A percentile compares a stretch with the other conserved stretches of the same genome.
Conservation (phyloP, 2,888 invertebrate species). For the Aphodius granarius region DNA sequence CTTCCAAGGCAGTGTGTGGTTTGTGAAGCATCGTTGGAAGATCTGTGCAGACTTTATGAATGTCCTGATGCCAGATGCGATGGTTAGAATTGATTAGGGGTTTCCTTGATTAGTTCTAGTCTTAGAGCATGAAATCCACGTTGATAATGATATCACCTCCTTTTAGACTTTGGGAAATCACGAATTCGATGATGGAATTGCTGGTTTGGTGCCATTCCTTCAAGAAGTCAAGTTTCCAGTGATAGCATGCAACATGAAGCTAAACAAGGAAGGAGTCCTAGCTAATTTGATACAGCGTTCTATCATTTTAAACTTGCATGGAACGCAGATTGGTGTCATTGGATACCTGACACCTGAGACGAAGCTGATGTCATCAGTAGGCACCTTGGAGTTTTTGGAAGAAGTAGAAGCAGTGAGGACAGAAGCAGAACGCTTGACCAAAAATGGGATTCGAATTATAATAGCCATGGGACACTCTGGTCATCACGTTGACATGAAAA, state of each 20-base stretch:
- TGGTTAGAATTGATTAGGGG: constrained; percentile 3
- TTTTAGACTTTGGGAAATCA: constrained; percentile 87
- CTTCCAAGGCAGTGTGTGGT: constrained; percentile 89
- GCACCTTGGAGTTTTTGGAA: constrained; percentile 52
- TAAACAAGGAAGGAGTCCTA: constrained; percentile 57
- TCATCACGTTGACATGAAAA: constrained; percentile 71
- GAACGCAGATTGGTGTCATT: constrained; percentile 75
- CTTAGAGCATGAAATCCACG: not conserved
- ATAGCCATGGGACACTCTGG: constrained; percentile 92
- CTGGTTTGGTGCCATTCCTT: constrained; percentile 75
- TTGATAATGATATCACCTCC: not conserved
- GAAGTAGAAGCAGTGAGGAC: constrained; percentile 69
- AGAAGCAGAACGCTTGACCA: constrained; percentile 67
- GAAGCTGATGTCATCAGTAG: constrained; percentile 10
- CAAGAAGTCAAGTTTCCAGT: constrained; percentile 71
- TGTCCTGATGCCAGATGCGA: constrained; percentile 76
- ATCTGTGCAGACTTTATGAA: constrained; percentile 81
- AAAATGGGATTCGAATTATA: constrained; percentile 72
- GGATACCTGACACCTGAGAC: constrained; percentile 88
- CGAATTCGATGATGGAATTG: constrained; percentile 83
- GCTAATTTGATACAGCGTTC: constrained; percentile 62
- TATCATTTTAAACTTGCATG: constrained; percentile 64
- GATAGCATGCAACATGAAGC: constrained; percentile 75
- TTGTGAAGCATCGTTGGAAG: constrained; percentile 77
- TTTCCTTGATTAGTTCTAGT: not conserved